phyloP scores from a whole-genome alignment of 1,140 invertebrate genomes.

The Araneus ventricosus region DNA sequence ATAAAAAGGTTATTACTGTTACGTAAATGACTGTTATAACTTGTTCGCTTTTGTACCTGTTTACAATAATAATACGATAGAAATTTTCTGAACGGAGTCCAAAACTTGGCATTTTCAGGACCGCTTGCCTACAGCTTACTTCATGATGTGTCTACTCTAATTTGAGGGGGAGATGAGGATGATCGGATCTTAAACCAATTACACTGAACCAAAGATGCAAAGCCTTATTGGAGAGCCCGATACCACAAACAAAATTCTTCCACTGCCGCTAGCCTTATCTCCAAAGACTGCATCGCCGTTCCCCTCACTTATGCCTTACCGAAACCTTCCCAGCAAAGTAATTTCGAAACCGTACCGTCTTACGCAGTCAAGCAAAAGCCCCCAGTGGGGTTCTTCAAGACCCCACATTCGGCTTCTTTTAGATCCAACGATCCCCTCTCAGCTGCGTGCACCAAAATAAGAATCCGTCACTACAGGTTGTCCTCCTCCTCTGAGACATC shows the following conservation, averaged over 20 bases:
- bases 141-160: no score
- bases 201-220: not conserved
- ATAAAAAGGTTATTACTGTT: no score
- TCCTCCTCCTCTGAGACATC: not conserved
- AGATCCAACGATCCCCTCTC: not conserved
- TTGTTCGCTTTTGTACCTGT: no score
- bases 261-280: not conserved
- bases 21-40: no score
- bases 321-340: not conserved
- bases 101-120: no score
- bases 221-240: not conserved
- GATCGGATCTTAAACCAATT: not conserved
- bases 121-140: no score
- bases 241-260: not conserved
- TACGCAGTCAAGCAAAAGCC: not conserved
- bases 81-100: no score
- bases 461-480: conserved; percentile 6
- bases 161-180: not conserved
- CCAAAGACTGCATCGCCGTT: not conserved
- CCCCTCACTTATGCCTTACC: not conserved
- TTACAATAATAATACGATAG: no score
- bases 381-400: not conserved
- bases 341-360: conserved; percentile 2
- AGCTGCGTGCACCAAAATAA: conserved; percentile 55
- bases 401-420: not conserved